phyloP scores from a whole-genome alignment of 2,888 invertebrate genomes.

The Drosophila setosimentum region DNA sequence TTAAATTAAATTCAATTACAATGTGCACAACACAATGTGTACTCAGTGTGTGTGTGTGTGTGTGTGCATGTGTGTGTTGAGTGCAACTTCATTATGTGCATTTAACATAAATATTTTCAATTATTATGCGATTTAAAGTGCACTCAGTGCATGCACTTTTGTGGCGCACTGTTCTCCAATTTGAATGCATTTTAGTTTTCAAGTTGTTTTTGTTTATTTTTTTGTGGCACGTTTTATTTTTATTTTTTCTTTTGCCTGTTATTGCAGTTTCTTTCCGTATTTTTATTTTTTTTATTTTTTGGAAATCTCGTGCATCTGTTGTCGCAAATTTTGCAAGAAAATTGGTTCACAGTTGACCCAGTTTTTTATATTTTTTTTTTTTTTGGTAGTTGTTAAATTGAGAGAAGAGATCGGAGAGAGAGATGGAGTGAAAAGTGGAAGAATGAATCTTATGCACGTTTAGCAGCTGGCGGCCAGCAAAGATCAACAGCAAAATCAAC shows the following conservation, averaged over 20 bases:
- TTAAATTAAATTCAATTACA: slow-evolving; percentile 79
- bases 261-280: slow-evolving; percentile 62
- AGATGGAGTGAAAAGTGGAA: slow-evolving; percentile 23
- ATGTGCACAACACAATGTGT: slow-evolving; percentile 55
- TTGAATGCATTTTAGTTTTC: slow-evolving; percentile 63
- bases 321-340: slow-evolving; percentile 76
- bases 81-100: slow-evolving; percentile 80
- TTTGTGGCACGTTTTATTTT: slow-evolving; percentile 69
- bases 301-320: slow-evolving; percentile 69
- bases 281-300: slow-evolving; percentile 29
- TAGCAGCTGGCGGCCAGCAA: slow-evolving; percentile 53
- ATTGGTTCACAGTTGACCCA: slow-evolving; percentile 78
- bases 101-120: slow-evolving; percentile 77
- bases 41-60: not conserved
- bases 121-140: slow-evolving; percentile 81
- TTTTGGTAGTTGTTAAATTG: slow-evolving; percentile 45
- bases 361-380: slow-evolving; percentile 45
- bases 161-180: slow-evolving; percentile 59
- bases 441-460: slow-evolving; percentile 61
- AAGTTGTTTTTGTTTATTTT: slow-evolving; percentile 34
- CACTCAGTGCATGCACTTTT: slow-evolving; percentile 61
- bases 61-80: slow-evolving; percentile 31
- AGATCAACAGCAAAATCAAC: slow-evolving; percentile 10
- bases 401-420: slow-evolving; percentile 15
- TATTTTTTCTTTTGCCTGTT: slow-evolving; percentile 60